phyloP scores from a whole-genome alignment of 2,797 vertebrate species.

The Pangasius larnaudii region DNA sequence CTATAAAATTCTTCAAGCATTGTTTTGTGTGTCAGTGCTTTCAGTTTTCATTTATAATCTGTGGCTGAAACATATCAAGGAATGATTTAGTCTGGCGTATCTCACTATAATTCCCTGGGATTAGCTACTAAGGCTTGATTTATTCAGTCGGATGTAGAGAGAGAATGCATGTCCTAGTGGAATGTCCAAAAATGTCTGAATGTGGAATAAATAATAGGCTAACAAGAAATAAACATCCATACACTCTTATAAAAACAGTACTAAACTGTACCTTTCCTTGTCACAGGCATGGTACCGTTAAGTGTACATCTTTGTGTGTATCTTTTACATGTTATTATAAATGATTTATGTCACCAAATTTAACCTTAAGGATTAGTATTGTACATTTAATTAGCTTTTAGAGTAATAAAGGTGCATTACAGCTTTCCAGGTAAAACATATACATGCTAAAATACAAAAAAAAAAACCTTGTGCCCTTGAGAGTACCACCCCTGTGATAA shows the following conservation, averaged over 20 bases:
- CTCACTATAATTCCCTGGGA: neutral
- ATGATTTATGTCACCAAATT: neutral
- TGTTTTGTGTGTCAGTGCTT: conserved; percentile 2
- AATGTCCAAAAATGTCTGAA: neutral
- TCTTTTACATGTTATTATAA: neutral
- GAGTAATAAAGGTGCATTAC: neutral
- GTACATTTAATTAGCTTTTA: neutral
- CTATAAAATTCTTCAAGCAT: neutral
- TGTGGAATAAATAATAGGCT: neutral
- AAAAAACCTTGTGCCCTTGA: neutral
- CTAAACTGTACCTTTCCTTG: neutral
- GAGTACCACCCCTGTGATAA: neutral
- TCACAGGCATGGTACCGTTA: neutral
- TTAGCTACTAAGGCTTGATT: neutral
- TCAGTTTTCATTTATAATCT: neutral
- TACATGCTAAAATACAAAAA: neutral
- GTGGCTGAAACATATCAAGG: neutral
- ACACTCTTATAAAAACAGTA: neutral
- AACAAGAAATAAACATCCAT: neutral
- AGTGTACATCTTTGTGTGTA: neutral
- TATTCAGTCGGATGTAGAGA: neutral
- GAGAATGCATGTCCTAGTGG: neutral
- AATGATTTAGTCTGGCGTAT: neutral
- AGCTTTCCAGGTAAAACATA: neutral
- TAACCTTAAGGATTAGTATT: neutral